Evolutionary conservation across 2,797 vertebrate species (phyloP), one percentile per base, ranked within the genome.

Genomic region (Tinamus major): DNA sequence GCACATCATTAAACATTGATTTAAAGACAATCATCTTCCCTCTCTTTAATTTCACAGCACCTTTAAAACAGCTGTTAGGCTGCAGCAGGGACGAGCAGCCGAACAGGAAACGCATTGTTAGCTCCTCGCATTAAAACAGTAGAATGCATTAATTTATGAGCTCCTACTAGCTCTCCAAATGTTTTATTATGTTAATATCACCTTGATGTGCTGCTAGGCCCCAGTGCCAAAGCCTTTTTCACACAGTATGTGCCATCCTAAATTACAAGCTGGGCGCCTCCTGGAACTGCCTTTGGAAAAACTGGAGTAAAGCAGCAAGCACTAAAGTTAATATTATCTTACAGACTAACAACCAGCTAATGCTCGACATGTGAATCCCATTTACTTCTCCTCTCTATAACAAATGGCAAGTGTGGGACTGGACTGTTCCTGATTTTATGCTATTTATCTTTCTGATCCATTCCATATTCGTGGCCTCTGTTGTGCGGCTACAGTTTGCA

Each of bases 1-100:
- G 94, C 91, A 95, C 94, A 70, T 96, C 97, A 96, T 97, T 98
- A 97, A 98, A 96, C 95, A 96, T 96, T 97, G 95, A 97, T 97
- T 97, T 96, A 92, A 97, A 96, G 96, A 96, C 93, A 83, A 89
- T 95, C 82, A 77, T 95, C 67, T 94, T 95, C 68, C 67, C 88
- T 80, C 96, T 94, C 94, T 97, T 97, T 96, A 94, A 92, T 93
- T 97, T 97, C 95, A 92, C 53, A 63, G 96, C 95, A 96, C 97
- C 96, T 97, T 97, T 92, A 85, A 95, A 91, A 76, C 92, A 97
- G 96, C 94, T 92, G 96, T 93, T 67, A 63, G 76, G 90, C 95
- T 92, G 59, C 89, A 92, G 77, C n/a, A 2, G 93, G 85, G 94
- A 94, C 65, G 91, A 92, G 85, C 88, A 95, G 89, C 90, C 71